Conservation (phyloP, 2,113 vertebrate genomes). For the Myxocyprinus asiaticus region DNA sequence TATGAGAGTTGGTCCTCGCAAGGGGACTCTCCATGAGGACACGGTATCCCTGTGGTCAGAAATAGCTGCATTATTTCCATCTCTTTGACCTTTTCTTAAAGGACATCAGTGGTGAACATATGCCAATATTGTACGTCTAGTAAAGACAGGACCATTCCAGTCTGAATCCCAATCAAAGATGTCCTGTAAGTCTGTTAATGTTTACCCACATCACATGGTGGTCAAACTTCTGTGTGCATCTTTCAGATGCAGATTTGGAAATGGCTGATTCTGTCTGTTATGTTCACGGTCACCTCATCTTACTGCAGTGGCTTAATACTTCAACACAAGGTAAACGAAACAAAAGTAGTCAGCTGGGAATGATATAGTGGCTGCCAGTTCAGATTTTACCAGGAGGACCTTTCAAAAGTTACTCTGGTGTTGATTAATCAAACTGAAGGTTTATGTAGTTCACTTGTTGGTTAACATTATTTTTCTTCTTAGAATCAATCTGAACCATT, state of each 20-base stretch:
- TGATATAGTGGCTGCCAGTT: too few relatives aligned
- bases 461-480: background rate
- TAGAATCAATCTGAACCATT: slow-evolving; percentile 34
- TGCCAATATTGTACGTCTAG: background rate
- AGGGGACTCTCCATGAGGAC: slow-evolving; percentile 35
- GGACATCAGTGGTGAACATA: slow-evolving; percentile 40
- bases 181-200: background rate
- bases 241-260: slow-evolving; percentile 47
- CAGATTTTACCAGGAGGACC: too few relatives aligned
- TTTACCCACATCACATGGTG: background rate
- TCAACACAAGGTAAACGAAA: slow-evolving; percentile 42
- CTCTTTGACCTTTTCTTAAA: slow-evolving; percentile 55
- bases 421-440: background rate
- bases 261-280: slow-evolving; percentile 38
- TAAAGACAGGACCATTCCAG: slow-evolving; percentile 28
- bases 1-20: slow-evolving; percentile 13
- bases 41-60: slow-evolving; percentile 48
- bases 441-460: background rate
- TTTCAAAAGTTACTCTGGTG: background rate
- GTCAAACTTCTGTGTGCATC: background rate
- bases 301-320: slow-evolving; percentile 13
- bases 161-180: slow-evolving; percentile 23
- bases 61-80: slow-evolving; percentile 56
- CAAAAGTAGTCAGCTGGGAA: too few relatives aligned
- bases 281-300: slow-evolving; percentile 23